phyloP scores from a whole-genome alignment of 1,140 invertebrate genomes.

The Spodoptera litura region DNA sequence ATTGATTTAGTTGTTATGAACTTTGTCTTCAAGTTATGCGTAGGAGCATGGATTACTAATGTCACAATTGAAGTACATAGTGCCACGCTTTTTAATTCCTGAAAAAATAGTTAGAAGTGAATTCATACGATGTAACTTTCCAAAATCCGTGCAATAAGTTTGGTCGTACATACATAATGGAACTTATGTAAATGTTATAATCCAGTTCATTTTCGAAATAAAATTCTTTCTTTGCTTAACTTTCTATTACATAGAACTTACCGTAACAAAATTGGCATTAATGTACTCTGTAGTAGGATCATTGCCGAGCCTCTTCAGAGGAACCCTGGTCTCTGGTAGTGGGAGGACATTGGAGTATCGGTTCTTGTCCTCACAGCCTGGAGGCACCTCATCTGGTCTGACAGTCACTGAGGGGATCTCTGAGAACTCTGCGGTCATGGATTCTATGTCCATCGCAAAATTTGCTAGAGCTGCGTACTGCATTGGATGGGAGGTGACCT shows the following conservation, averaged over 20 bases:
- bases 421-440: slow-evolving; percentile 92
- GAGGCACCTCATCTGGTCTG: slow-evolving; percentile 93
- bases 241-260: slow-evolving; percentile 75
- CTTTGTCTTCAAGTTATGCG: too few relatives aligned
- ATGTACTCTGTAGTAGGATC: slow-evolving; percentile 95
- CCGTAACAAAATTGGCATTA: slow-evolving; percentile 95
- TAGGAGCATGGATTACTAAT: too few relatives aligned
- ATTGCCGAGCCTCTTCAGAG: slow-evolving; percentile 89
- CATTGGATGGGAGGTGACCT: slow-evolving; percentile 91
- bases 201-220: too few relatives aligned
- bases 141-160: too few relatives aligned
- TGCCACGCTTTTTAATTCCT: too few relatives aligned
- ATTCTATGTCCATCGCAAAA: slow-evolving; percentile 90
- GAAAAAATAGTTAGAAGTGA: too few relatives aligned
- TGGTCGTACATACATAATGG: too few relatives aligned
- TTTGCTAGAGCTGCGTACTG: slow-evolving; percentile 91
- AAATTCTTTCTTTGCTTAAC: too few relatives aligned
- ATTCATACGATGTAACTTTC: too few relatives aligned
- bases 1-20: too few relatives aligned
- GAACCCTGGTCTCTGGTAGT: slow-evolving; percentile 94
- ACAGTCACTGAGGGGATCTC: slow-evolving; percentile 92
- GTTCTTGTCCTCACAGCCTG: slow-evolving; percentile 96
- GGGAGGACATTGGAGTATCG: slow-evolving; percentile 97
- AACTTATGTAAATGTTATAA: too few relatives aligned
- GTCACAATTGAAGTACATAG: too few relatives aligned